Conservation (phyloP, 2,797 vertebrate genomes). For the Pipistrellus pygmaeus region DNA sequence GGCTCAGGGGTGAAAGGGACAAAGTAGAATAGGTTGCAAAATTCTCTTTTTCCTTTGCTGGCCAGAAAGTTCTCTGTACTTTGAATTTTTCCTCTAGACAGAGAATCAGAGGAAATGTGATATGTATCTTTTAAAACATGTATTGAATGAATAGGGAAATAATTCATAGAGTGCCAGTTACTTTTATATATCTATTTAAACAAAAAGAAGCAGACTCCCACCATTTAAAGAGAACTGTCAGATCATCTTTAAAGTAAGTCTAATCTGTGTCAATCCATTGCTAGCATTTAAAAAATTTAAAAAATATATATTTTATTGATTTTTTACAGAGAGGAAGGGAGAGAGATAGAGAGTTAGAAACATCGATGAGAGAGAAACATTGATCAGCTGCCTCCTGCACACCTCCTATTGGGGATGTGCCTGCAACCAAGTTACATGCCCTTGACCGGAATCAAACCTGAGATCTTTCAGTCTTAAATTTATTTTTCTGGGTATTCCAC, state of each 20-base stretch:
- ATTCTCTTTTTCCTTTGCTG: neutral
- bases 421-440: too few species aligned
- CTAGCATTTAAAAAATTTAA: neutral
- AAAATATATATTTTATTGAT: too few species aligned
- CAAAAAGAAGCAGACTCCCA: neutral
- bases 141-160: neutral
- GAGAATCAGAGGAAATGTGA: neutral
- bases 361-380: too few species aligned
- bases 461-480: neutral
- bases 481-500: neutral
- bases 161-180: neutral
- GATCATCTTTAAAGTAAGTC: constrained; percentile 3
- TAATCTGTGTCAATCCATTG: neutral
- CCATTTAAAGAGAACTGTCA: neutral
- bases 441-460: too few species aligned
- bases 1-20: neutral
- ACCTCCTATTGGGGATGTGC: too few species aligned
- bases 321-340: too few species aligned
- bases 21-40: neutral
- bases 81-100: constrained; percentile 29
- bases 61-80: neutral
- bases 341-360: too few species aligned
- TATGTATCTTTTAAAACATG: neutral
- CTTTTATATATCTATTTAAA: constrained; percentile 17
- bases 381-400: too few species aligned